Percentiles rank a stretch among this genome's conserved stretches.
Evolutionary conservation across 2,113 vertebrate genomes (phyloP).

Genomic region (Cardinalis cardinalis): DNA sequence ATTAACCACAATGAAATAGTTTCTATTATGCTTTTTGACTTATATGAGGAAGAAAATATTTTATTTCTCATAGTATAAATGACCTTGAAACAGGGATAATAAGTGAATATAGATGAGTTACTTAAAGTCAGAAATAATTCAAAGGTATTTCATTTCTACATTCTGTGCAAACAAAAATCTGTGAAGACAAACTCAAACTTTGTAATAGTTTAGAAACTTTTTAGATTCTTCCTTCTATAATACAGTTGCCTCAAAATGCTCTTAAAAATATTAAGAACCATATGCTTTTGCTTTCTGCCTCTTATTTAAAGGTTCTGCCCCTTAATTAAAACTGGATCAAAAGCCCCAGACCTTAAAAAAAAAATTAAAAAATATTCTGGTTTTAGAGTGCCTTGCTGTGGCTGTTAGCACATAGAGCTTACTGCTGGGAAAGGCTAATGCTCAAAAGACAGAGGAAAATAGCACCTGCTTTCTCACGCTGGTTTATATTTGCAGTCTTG

Average conservation of each 20-base stretch:
- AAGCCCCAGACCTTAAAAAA: not conserved
- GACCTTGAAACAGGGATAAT: not conserved
- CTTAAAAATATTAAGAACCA: constrained; percentile 27
- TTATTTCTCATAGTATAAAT: not conserved
- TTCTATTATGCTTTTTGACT: not conserved
- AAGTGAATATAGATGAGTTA: not conserved
- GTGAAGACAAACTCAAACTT: not conserved
- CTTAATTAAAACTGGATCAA: constrained; percentile 65
- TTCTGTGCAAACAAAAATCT: not conserved
- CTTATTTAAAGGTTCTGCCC: constrained; percentile 58
- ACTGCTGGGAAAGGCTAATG: constrained; percentile 71
- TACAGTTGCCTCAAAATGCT: not conserved
- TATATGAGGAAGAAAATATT: not conserved
- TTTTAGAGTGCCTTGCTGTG: constrained; percentile 48
- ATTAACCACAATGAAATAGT: not conserved
- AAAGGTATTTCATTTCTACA: not conserved
- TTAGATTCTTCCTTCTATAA: not conserved
- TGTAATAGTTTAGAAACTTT: not conserved
- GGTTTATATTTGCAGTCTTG: constrained; percentile 67
- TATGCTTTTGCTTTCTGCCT: not conserved
- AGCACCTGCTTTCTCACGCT: constrained; percentile 78
- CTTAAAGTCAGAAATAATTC: not conserved
- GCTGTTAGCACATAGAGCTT: constrained; percentile 49
- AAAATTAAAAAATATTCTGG: constrained; percentile 9
- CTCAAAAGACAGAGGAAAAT: constrained; percentile 70